phyloP scores from a whole-genome alignment of 2,888 invertebrate genomes.

The Homarus gammarus region DNA sequence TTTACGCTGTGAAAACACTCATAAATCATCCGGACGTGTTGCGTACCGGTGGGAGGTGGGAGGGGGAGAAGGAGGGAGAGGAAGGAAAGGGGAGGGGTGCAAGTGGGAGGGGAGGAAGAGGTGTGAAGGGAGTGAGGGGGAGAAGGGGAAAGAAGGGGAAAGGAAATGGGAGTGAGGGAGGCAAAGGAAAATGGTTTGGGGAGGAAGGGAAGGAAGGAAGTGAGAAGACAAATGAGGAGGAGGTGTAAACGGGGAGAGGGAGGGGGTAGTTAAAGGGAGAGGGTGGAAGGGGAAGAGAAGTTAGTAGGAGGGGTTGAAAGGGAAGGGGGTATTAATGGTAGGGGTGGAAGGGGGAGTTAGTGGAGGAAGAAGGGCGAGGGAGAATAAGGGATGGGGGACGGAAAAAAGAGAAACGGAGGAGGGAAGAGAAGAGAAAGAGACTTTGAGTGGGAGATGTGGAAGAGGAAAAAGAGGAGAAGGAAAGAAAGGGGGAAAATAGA shows the following conservation, averaged over 20 bases:
- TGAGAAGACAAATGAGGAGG: no score
- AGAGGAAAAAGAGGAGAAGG: no score
- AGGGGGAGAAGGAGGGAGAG: not conserved
- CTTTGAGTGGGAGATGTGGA: no score
- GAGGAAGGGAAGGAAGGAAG: not conserved
- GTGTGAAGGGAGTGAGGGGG: no score
- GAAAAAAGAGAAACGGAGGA: not conserved
- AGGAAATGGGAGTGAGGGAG: no score
- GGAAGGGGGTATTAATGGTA: no score
- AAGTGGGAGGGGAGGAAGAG: not conserved
- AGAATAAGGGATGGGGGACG: not conserved
- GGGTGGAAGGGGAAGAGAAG: not conserved
- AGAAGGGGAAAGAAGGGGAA: no score
- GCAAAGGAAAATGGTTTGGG: not conserved
- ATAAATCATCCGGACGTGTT: no score
- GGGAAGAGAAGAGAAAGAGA: not conserved
- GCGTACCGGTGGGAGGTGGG: not conserved
- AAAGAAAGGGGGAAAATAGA: not conserved
- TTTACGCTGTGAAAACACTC: no score
- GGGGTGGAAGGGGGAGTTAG: no score
- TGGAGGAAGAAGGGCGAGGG: no score
- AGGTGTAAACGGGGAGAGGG: no score
- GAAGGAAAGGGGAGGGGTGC: not conserved
- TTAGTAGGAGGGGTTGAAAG: not conserved
- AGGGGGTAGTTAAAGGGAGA: not conserved